Conservation (phyloP, 2,113 vertebrate species). For the Suricata suricatta region DNA sequence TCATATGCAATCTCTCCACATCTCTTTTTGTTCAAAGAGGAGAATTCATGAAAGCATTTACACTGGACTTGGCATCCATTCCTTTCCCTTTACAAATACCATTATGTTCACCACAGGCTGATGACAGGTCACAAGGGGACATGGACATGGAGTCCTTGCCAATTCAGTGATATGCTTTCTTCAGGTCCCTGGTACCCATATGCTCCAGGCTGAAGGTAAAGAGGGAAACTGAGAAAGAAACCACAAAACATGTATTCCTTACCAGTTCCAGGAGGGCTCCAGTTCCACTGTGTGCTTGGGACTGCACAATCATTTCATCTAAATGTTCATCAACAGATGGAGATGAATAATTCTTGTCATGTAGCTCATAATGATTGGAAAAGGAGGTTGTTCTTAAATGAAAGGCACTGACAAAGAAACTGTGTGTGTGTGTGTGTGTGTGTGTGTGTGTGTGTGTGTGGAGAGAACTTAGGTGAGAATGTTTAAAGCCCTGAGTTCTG, state of each 20-base stretch:
- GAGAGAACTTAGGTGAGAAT: background rate
- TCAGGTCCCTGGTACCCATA: background rate
- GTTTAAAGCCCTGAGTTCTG: background rate
- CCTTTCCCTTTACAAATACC: conserved; percentile 13
- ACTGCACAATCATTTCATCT: background rate
- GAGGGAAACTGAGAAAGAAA: background rate
- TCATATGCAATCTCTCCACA: background rate
- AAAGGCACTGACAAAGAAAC: background rate
- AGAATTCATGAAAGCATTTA: conserved; percentile 20
- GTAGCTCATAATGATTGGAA: background rate
- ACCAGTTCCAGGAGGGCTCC: background rate
- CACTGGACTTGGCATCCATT: background rate
- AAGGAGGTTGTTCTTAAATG: background rate
- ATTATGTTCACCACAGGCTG: background rate
- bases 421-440: background rate
- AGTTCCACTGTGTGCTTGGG: background rate
- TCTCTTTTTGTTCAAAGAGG: conserved; percentile 28
- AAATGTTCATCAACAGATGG: background rate
- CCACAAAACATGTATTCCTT: background rate
- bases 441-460: background rate
- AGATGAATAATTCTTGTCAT: background rate
- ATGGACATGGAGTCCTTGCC: background rate
- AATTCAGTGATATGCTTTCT: background rate
- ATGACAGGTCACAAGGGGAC: background rate
- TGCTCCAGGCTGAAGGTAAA: background rate